Percentiles rank a stretch among this genome's conserved stretches.
phyloP scores from a whole-genome alignment of 2,888 invertebrate species.

The Scrobipalpa atriplicella region DNA sequence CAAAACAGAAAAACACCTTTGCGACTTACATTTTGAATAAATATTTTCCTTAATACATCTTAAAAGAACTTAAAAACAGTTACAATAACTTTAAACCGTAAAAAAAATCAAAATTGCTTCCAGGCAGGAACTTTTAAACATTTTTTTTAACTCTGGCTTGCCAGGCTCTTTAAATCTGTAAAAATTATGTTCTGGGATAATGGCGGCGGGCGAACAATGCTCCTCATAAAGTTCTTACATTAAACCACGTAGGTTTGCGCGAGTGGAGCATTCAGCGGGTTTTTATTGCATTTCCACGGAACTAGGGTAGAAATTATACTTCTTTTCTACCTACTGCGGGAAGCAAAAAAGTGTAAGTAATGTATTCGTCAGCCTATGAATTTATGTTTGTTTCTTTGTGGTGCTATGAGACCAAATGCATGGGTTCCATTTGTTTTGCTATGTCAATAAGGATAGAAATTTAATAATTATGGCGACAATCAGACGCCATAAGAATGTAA shows the following conservation, averaged over 20 bases:
- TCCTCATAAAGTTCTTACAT: conserved; percentile 22
- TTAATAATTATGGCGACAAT: no score
- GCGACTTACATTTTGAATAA: no score
- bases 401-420: no score
- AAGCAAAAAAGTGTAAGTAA: neutral
- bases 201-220: conserved; percentile 16
- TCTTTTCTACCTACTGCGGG: neutral
- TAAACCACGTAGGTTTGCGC: conserved; percentile 15
- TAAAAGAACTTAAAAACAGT: neutral
- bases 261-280: conserved; percentile 9
- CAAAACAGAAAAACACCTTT: no score
- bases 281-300: conserved; percentile 10
- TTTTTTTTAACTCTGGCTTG: conserved; percentile 22
- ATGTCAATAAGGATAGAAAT: no score
- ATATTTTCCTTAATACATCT: neutral
- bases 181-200: conserved; percentile 11
- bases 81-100: conserved; percentile 5
- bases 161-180: conserved; percentile 29
- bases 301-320: conserved; percentile 11
- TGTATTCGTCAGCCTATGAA: neutral
- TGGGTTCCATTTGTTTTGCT: no score
- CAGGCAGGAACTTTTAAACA: neutral
- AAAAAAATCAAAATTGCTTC: neutral
- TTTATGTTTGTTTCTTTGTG: no score
- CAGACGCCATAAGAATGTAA: no score